A percentile compares a stretch with the other conserved stretches of the same genome.
Conservation (phyloP, 2,888 invertebrate genomes). For the Eupithecia abbreviata region DNA sequence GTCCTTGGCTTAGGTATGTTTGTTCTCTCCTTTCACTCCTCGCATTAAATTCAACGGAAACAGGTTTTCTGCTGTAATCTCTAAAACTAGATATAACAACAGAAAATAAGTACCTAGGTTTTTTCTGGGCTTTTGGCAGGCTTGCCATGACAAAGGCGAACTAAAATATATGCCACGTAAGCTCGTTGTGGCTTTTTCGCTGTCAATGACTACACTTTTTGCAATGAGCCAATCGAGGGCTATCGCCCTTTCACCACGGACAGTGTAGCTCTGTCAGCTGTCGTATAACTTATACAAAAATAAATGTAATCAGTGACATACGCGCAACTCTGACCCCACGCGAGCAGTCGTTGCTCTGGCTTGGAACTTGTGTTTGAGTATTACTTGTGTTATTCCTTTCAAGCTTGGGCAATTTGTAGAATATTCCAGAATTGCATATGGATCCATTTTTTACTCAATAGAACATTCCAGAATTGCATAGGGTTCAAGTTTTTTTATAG, state of each 20-base stretch:
- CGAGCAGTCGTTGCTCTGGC: constrained; percentile 22
- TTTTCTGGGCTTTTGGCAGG: background rate
- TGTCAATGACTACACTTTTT: constrained; percentile 2
- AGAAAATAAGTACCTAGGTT: background rate
- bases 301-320: constrained; percentile 21
- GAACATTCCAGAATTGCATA: too few species aligned
- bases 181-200: background rate
- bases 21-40: background rate
- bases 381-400: constrained; percentile 1
- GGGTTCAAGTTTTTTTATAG: too few species aligned
- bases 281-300: constrained; percentile 19
- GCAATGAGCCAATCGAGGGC: constrained; percentile 4
- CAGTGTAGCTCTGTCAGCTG: constrained; percentile 21
- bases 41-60: background rate
- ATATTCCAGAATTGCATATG: background rate
- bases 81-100: background rate
- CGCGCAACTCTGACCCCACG: constrained; percentile 26
- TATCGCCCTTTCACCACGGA: background rate
- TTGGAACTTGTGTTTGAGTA: constrained; percentile 1
- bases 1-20: background rate
- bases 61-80: background rate
- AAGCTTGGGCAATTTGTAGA: background rate
- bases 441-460: background rate
- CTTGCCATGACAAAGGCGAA: background rate
- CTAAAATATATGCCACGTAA: background rate